These are phyloP conservation scores for Epicampocera succincta DNA, from an alignment of 2,888 invertebrate genomes.

Conservation along the genomic window DNA sequence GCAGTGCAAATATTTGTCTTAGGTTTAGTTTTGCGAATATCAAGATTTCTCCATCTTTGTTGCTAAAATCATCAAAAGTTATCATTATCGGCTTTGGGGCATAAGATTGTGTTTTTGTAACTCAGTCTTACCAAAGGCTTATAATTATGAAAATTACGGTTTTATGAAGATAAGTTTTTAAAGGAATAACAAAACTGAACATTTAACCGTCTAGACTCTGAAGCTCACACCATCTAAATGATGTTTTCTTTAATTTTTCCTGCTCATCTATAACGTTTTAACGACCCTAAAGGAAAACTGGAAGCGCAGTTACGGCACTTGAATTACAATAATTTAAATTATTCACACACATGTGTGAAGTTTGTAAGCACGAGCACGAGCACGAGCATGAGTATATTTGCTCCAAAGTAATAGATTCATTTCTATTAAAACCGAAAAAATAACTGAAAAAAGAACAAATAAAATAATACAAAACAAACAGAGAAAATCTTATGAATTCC, in stretches of 20 bases:
- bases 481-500: slow-evolving; percentile 49
- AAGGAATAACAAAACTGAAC: slow-evolving; percentile 20
- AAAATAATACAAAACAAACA: slow-evolving; percentile 17
- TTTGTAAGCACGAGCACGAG: background rate
- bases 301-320: slow-evolving; percentile 11
- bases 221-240: background rate
- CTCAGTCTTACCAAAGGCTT: slow-evolving; percentile 27
- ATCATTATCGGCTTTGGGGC: slow-evolving; percentile 17
- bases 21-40: background rate
- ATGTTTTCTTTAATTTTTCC: background rate
- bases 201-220: slow-evolving; percentile 57
- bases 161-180: slow-evolving; percentile 25
- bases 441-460: background rate
- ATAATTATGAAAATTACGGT: slow-evolving; percentile 42
- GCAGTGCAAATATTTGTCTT: background rate
- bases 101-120: slow-evolving; percentile 8
- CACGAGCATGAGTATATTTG: background rate
- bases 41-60: background rate
- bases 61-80: background rate
- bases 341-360: background rate
- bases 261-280: slow-evolving; percentile 1
- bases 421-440: slow-evolving; percentile 47
- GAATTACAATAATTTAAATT: slow-evolving; percentile 42
- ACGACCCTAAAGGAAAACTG: slow-evolving; percentile 38
- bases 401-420: slow-evolving; percentile 45